These are phyloP conservation scores for Trematocara zebra DNA, from an alignment of 2,113 vertebrate species.

Conservation along the genomic window DNA sequence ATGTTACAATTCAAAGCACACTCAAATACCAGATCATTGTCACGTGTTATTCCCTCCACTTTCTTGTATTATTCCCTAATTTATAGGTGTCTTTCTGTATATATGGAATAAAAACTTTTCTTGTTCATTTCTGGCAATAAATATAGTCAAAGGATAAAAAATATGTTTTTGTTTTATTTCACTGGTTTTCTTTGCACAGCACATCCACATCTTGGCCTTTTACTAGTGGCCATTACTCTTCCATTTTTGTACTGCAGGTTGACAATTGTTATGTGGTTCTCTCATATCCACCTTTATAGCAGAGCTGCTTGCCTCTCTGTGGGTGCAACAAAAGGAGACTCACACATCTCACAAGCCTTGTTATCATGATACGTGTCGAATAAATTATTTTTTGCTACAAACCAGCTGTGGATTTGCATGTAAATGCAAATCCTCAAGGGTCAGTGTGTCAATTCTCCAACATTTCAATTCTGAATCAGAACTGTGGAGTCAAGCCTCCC, in stretches of 20 bases:
- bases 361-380: constrained; percentile 53
- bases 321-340: constrained; percentile 24
- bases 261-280: constrained; percentile 16
- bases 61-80: not conserved
- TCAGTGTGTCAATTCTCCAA: constrained; percentile 33
- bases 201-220: not conserved
- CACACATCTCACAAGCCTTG: constrained; percentile 38
- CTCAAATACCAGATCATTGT: not conserved
- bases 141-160: not conserved
- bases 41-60: not conserved
- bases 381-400: constrained; percentile 48
- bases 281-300: constrained; percentile 1
- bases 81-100: not conserved
- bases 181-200: not conserved
- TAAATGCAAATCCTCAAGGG: constrained; percentile 51
- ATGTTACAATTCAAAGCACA: not conserved
- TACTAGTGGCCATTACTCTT: not conserved
- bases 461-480: constrained; percentile 50
- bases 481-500: constrained; percentile 3
- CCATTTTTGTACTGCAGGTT: not conserved
- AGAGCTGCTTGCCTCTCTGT: not conserved
- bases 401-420: constrained; percentile 62
- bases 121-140: not conserved
- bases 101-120: not conserved
- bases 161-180: not conserved